These are phyloP conservation scores for Chaitophorus viminalis DNA, from an alignment of 2,888 invertebrate genomes.

Conservation along the genomic window DNA sequence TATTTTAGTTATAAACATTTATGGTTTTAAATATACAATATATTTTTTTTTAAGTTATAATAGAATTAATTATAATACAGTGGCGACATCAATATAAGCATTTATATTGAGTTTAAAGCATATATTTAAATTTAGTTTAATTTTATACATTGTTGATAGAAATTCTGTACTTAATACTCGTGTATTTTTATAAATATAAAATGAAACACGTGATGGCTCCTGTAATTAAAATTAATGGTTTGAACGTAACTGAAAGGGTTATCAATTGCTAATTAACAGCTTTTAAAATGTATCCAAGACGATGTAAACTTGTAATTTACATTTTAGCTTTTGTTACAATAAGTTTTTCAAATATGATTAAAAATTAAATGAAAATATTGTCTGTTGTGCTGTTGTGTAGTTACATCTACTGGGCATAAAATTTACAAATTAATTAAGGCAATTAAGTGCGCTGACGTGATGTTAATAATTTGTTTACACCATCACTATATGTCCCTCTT, in stretches of 20 bases:
- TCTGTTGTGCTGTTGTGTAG: not conserved
- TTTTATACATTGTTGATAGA: too few relatives aligned
- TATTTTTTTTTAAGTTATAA: too few relatives aligned
- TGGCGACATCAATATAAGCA: too few relatives aligned
- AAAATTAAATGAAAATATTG: constrained; percentile 1
- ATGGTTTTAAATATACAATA: too few relatives aligned
- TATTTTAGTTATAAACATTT: too few relatives aligned
- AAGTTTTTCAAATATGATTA: not conserved
- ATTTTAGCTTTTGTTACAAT: constrained; percentile 1
- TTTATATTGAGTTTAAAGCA: too few relatives aligned
- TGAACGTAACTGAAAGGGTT: constrained; percentile 49
- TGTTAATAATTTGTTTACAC: constrained; percentile 30
- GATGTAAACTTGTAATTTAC: constrained; percentile 6
- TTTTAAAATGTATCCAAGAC: constrained; percentile 13
- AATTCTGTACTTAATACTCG: too few relatives aligned
- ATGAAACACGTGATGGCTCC: constrained; percentile 25
- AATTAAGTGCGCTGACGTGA: constrained; percentile 17
- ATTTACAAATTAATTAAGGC: constrained; percentile 43
- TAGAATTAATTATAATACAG: too few relatives aligned
- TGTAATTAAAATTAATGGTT: constrained; percentile 51
- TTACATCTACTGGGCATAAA: constrained; percentile 14
- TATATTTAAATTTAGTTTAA: too few relatives aligned
- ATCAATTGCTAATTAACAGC: constrained; percentile 22
- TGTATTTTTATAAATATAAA: constrained; percentile 4
- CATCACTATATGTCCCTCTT: not conserved